Conservation (phyloP, 2,113 vertebrate species). For the Mormyrus iriodes region DNA sequence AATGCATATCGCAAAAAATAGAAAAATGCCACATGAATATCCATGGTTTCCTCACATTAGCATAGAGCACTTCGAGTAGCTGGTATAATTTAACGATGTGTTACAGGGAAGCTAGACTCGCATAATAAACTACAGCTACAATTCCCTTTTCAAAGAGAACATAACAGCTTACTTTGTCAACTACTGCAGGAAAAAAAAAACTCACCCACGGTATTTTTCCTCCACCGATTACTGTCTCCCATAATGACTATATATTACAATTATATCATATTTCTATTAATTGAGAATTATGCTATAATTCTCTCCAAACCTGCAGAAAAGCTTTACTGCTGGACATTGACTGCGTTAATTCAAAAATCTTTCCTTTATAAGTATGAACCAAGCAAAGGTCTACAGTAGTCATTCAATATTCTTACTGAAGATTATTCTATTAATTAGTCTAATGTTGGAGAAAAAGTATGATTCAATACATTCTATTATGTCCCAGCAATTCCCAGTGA, state of each 20-base stretch:
- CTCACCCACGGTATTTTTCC: background rate
- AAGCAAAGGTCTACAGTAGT: background rate
- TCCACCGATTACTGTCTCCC: background rate
- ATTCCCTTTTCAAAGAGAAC: background rate
- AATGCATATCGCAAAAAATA: background rate
- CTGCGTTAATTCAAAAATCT: background rate
- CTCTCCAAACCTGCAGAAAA: background rate
- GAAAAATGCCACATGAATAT: background rate
- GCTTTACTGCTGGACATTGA: background rate
- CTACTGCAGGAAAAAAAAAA: background rate
- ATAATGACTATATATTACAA: background rate
- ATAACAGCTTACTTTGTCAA: background rate
- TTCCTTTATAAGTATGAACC: background rate
- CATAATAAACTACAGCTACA: background rate
- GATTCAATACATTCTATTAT: conserved; percentile 47
- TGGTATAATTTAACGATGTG: background rate
- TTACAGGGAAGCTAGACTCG: background rate
- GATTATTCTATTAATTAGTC: conserved; percentile 46
- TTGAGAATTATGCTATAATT: background rate
- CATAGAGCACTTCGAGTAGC: background rate
- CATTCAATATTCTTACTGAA: conserved; percentile 11
- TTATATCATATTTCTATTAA: background rate
- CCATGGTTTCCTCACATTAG: background rate
- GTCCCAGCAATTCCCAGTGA: conserved; percentile 47
- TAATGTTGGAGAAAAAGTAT: conserved; percentile 35